Evolutionary conservation across 2,797 vertebrate species (phyloP).

Genomic region (Dendrocincla fuliginosa): DNA sequence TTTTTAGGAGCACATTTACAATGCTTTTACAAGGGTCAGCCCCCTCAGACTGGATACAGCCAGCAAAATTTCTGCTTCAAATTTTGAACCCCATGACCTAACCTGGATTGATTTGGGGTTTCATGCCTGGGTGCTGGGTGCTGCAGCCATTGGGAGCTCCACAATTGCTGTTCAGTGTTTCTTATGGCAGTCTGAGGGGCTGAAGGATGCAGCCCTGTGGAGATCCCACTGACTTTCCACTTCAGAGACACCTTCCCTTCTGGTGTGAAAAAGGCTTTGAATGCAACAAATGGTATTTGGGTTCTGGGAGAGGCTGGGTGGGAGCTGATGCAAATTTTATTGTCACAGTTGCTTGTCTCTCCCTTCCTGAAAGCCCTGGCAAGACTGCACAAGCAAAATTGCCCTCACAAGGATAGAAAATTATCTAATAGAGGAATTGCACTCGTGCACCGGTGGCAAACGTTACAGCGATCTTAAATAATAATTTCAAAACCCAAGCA

Average conservation of each 20-base stretch:
- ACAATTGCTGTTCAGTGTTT: not conserved
- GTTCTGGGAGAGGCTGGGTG: conserved; percentile 73
- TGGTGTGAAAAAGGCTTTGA: conserved; percentile 52
- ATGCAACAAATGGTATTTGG: conserved; percentile 21
- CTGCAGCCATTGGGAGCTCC: not conserved
- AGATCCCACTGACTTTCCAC: conserved; percentile 25
- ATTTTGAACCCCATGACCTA: not conserved
- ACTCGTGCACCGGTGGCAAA: not conserved
- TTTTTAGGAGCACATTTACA: not conserved
- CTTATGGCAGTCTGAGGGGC: not conserved
- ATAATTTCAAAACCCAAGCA: conserved; percentile 58
- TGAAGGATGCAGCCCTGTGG: conserved; percentile 12
- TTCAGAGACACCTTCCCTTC: conserved; percentile 36
- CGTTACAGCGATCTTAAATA: conserved; percentile 60
- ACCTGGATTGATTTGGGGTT: not conserved
- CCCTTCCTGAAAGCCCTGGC: conserved; percentile 79
- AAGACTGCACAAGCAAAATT: conserved; percentile 55
- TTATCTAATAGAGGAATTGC: conserved; percentile 73
- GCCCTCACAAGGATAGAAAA: conserved; percentile 68
- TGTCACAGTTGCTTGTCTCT: conserved; percentile 74
- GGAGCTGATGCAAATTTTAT: conserved; percentile 73
- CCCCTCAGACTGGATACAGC: not conserved
- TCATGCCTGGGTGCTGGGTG: not conserved
- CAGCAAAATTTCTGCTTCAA: not conserved
- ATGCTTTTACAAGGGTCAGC: not conserved